Evolutionary conservation across 2,888 invertebrate species (phyloP), one percentile per base, ranked within the genome.

Genomic region (Heteropelma amictum): DNA sequence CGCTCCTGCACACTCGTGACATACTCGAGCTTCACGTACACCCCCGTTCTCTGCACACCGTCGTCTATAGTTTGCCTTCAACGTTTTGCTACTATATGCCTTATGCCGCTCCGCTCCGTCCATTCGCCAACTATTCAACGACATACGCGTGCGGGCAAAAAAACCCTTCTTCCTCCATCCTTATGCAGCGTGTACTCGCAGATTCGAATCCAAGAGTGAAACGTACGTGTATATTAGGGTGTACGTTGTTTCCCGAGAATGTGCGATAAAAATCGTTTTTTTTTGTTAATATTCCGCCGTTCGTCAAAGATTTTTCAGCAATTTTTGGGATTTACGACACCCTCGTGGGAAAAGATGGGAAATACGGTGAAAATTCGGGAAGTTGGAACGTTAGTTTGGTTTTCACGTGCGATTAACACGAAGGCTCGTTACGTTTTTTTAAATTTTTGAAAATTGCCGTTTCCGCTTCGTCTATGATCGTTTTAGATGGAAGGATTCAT

Each of bases 1-100:
- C 49, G 47, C 63, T 49, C 33, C 35, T 53, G 53, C 61, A 61
- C 53, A 45, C 53, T 70, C 21, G 38, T 63, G 61, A 47, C 56
- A 70, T 38, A 70, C 70, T 61, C 54, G 61, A 70, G 47, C 45
- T 61, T 69, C 61, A 53, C 70, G 38, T 49, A 70, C 63, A 38
- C n/a, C 35, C 28, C 40, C n/a, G 45, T 30, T 23, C 60, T 38
- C 58, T 38, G 42, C 26, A 30, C 4, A 21, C n/a, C n/a, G n/a
- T n/a, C n/a, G 47, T 26, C 5, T 40, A 23, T 40, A 63, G 54
- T 63, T 71, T 49, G 54, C 53, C 54, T 61, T 33, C 45, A 8
- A 40, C 60, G 30, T 69, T 69, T 35, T 40, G 23, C 69, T 19
- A 42, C 60, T n/a, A n/a, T n/a, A n/a, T 17, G 33, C 23, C 10